Percentiles rank a stretch among this genome's conserved stretches.
Conservation (phyloP, 2,888 invertebrate genomes). For the Autographa gamma region DNA sequence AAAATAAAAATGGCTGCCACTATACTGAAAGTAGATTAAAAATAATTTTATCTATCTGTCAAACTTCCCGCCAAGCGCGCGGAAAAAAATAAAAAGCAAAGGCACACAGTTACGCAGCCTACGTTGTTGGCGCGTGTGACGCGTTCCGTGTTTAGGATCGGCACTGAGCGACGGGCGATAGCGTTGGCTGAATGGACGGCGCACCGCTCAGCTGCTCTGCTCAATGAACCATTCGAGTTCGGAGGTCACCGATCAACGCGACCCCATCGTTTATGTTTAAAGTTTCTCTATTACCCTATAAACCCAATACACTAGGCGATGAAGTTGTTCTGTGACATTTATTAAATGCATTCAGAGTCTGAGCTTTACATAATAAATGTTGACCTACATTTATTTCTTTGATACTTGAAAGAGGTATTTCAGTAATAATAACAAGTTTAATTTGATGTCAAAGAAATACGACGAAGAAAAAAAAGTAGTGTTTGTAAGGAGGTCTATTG, state of each 20-base stretch:
- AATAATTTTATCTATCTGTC: slow-evolving; percentile 62
- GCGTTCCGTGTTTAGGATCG: slow-evolving; percentile 85
- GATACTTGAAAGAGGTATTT: slow-evolving; percentile 7
- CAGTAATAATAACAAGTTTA: slow-evolving; percentile 20
- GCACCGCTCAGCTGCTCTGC: slow-evolving; percentile 82
- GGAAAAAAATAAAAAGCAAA: slow-evolving; percentile 71
- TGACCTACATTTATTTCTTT: slow-evolving; percentile 43
- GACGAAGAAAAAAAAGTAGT: background rate
- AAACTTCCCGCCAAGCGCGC: slow-evolving; percentile 79
- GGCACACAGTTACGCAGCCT: slow-evolving; percentile 74
- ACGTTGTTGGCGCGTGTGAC: slow-evolving; percentile 81
- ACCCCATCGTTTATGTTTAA: slow-evolving; percentile 76
- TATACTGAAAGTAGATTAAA: slow-evolving; percentile 25
- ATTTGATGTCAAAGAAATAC: slow-evolving; percentile 16
- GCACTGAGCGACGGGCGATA: slow-evolving; percentile 79
- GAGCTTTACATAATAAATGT: slow-evolving; percentile 36
- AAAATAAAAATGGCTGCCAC: slow-evolving; percentile 36
- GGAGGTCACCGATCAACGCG: slow-evolving; percentile 84
- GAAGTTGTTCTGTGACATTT: slow-evolving; percentile 40
- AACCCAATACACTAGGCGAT: slow-evolving; percentile 54
- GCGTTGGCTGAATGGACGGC: slow-evolving; percentile 78
- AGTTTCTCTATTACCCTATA: slow-evolving; percentile 82
- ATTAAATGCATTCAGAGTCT: slow-evolving; percentile 10
- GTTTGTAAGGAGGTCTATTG: slow-evolving; percentile 40
- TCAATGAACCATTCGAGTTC: slow-evolving; percentile 87